Evolutionary conservation across 37 sponge, comb jelly and placozoan species (phyloP).

Genomic region (Spongilla lacustris): DNA sequence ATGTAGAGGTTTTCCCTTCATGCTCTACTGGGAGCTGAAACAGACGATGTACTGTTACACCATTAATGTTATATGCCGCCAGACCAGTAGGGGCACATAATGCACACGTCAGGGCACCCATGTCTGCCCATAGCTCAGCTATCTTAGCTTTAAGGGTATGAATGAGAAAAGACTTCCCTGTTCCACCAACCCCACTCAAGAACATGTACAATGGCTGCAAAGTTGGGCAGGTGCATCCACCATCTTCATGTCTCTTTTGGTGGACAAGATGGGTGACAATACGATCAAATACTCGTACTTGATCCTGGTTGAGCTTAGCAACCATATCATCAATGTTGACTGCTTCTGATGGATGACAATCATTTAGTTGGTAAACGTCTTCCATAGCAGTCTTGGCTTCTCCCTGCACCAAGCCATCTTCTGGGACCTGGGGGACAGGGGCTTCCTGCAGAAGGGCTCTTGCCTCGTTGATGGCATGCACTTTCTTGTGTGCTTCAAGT

Average conservation of each 20-base stretch:
- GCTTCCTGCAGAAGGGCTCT: conserved; percentile 1
- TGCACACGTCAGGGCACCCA: conserved; percentile 11
- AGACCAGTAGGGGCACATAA: conserved; percentile 61
- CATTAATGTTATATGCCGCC: conserved; percentile 47
- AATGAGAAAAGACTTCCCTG: conserved; percentile 66
- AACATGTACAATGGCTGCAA: conserved; percentile 27
- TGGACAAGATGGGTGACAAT: conserved; percentile 13
- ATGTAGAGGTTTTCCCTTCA: conserved; percentile 31
- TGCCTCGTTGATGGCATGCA: conserved; percentile 27
- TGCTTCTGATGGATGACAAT: background rate
- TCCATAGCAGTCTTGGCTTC: conserved; percentile 20
- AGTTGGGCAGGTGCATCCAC: background rate
- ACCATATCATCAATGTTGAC: conserved; percentile 10
- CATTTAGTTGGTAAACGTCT: background rate
- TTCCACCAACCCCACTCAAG: conserved; percentile 57
- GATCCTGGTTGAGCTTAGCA: conserved; percentile 30
- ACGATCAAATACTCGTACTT: conserved; percentile 16
- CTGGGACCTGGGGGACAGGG: no score
- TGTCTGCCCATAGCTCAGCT: background rate
- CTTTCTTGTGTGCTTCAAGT: conserved; percentile 10
- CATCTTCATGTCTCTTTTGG: conserved; percentile 13
- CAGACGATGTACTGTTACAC: conserved; percentile 43
- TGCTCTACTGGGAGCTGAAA: conserved; percentile 58
- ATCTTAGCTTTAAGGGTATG: conserved; percentile 20
- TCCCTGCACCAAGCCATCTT: background rate